Percentiles rank a stretch among this genome's conserved stretches.
Evolutionary conservation across 1,140 invertebrate genomes (phyloP).

Genomic region (Panonychus citri): DNA sequence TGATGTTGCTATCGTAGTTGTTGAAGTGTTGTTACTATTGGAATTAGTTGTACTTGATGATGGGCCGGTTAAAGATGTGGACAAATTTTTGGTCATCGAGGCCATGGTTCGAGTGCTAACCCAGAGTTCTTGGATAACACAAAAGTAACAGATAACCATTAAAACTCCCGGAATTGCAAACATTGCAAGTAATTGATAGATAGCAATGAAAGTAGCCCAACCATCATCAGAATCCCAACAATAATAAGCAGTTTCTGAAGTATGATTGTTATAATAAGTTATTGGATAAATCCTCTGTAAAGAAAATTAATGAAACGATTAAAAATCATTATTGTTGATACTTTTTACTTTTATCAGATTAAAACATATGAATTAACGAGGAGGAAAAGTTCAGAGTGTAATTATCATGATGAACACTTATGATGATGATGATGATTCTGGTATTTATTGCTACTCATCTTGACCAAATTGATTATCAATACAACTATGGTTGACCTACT

Average conservation of each 20-base stretch:
- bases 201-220: conserved; percentile 17
- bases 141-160: conserved; percentile 23
- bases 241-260: conserved; percentile 18
- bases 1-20: background rate
- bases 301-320: background rate
- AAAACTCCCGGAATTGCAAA: conserved; percentile 23
- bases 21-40: too few relatives aligned
- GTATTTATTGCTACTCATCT: too few relatives aligned
- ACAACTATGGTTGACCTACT: too few relatives aligned
- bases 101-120: conserved; percentile 18
- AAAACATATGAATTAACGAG: too few relatives aligned
- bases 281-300: conserved; percentile 19
- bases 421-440: too few relatives aligned
- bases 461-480: too few relatives aligned
- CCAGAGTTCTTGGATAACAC: conserved; percentile 25
- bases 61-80: background rate
- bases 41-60: background rate
- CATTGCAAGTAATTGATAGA: conserved; percentile 23
- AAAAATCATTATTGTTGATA: background rate
- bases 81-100: conserved; percentile 3
- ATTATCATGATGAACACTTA: too few relatives aligned
- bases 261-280: conserved; percentile 21
- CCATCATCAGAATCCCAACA: conserved; percentile 20
- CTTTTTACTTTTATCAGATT: too few relatives aligned
- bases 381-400: too few relatives aligned